phyloP scores from a whole-genome alignment of 2,113 vertebrate species.

The Podarcis cretensis region DNA sequence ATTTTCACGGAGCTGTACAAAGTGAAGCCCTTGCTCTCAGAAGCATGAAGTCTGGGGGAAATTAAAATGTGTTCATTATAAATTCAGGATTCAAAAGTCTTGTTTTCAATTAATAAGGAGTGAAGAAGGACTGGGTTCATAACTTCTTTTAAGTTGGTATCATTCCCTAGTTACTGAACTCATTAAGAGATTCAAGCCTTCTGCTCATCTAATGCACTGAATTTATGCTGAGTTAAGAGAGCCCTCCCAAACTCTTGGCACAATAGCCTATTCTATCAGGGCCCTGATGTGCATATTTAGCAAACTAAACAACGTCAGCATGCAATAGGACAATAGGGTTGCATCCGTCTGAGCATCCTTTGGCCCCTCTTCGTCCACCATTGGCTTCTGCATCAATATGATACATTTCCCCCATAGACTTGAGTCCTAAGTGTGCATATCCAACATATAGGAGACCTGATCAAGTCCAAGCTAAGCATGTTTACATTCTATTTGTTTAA shows the following conservation, averaged over 20 bases:
- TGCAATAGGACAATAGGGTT: too few relatives aligned
- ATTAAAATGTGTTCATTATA: constrained; percentile 43
- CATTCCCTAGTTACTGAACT: not conserved
- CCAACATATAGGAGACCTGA: not conserved
- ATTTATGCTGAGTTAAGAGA: not conserved
- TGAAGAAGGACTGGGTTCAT: not conserved
- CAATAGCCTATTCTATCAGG: too few relatives aligned
- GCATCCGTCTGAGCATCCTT: not conserved
- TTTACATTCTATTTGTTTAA: not conserved
- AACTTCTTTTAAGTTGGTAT: not conserved
- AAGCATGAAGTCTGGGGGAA: constrained; percentile 44
- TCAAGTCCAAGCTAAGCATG: not conserved
- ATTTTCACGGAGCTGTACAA: constrained; percentile 33
- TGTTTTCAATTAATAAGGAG: constrained; percentile 47
- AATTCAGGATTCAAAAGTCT: constrained; percentile 53
- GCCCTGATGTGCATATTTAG: not conserved
- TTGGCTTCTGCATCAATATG: not conserved
- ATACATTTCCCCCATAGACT: not conserved
- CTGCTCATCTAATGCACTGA: not conserved
- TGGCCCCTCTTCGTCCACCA: not conserved
- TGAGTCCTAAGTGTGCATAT: not conserved
- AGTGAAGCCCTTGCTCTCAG: constrained; percentile 11
- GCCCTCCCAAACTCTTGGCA: not conserved
- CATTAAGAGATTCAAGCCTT: not conserved
- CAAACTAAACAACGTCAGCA: not conserved